Evolutionary conservation across 2,888 invertebrate species (phyloP), one percentile per base, ranked within the genome.

Genomic region (Chouioia cunea): DNA sequence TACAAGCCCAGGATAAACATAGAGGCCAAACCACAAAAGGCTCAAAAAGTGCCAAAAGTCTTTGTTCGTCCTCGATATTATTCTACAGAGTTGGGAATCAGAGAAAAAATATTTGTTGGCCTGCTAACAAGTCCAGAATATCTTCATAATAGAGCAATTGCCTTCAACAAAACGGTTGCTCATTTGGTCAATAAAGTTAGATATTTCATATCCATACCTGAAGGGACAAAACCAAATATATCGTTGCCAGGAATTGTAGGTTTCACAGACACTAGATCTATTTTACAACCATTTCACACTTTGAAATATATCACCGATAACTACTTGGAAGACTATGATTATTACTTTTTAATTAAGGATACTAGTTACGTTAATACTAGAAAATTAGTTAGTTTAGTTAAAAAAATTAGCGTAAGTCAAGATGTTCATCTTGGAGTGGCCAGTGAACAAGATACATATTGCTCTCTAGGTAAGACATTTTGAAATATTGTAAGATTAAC

Each of bases 31-130:
- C 87, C 87, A 0, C 81, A 82, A 44, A 84, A 83, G 59, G 86
- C 87, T 1, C 85, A 86, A 73, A 88, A 87, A 77, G 79, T 82
- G 75, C 88, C 89, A 14, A 90, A 90, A 80, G 89, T 90, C 77
- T 88, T 95, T 75, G 89, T 93, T 65, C 90, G 98, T 2, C 97
- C 97, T 0, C 89, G 97, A 22, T 99, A 97, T 87, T 97, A 96
- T 82, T 96, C 95, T 58, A 96, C 97, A 0, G 99, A 99, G 85
- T 89, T 99, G 66, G 97, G 97, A 18, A 97, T 98, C 78, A 89
- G 93, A 73, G 95, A 95, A 76, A 95, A 95, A 81, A 84, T 97
- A 15, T 93, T 97, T 81, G 91, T 96, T 44, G 96, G 93, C 18
- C 92, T 97, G 47, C 88, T 97, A 80, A 94, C 93, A 18, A 91